phyloP scores from a whole-genome alignment of 2,888 invertebrate genomes.

The Therioaphis trifolii region DNA sequence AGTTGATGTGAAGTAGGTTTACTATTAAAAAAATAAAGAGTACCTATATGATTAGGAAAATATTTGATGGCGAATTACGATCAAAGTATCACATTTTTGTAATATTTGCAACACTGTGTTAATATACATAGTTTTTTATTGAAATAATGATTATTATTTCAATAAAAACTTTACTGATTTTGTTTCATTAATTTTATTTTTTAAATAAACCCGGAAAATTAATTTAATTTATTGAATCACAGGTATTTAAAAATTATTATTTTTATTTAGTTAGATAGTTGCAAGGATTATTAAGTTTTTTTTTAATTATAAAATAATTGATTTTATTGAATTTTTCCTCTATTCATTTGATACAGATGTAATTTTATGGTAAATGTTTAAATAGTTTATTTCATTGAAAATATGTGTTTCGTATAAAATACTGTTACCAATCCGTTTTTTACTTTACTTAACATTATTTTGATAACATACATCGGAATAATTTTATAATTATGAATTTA shows the following conservation, averaged over 20 bases:
- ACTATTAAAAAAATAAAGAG: background rate
- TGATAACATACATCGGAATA: too few relatives aligned
- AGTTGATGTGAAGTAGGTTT: constrained; percentile 5
- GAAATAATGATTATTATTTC: background rate
- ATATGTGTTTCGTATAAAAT: background rate
- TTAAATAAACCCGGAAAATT: too few relatives aligned
- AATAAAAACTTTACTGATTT: too few relatives aligned
- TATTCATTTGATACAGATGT: background rate
- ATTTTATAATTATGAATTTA: too few relatives aligned
- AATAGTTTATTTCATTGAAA: background rate
- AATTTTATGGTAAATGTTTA: background rate
- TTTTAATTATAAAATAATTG: background rate
- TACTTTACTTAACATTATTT: background rate
- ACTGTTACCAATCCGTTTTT: background rate
- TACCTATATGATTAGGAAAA: constrained; percentile 7
- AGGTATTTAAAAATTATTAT: too few relatives aligned
- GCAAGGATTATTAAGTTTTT: background rate
- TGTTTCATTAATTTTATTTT: too few relatives aligned
- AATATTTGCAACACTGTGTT: background rate
- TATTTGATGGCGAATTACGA: background rate
- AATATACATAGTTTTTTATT: background rate
- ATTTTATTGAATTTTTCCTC: background rate
- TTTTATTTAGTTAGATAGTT: too few relatives aligned
- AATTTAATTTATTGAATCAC: too few relatives aligned
- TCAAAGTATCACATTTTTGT: background rate